Base-by-base conservation (phyloP, 2,113 vertebrate species). In the Lynx canadensis region DNA sequence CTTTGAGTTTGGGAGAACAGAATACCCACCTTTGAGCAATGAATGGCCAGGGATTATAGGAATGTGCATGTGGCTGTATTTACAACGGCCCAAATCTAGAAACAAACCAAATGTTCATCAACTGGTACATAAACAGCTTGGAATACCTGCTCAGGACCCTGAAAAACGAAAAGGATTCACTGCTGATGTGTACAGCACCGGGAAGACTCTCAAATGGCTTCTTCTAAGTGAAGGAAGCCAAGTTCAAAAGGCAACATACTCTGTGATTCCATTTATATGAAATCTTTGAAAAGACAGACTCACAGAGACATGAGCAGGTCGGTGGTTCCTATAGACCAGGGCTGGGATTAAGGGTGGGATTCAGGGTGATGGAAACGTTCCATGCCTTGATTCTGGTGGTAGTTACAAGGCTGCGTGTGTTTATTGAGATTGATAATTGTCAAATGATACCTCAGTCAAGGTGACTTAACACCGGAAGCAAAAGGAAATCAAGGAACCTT, bases 151-250 rank as follows among this genome's bases (percentile, higher is more conserved):
- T 0, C 8, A 4, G 2, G 23, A 19, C 19, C 12, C 25, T 21
- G 14, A 2, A 27, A 48, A 18, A 38, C 4, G 16, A 19, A 50
- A 29, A 5, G 7, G 73, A 2, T 0, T 19, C 25, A 9, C 14
- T 1, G 0, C 5, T 5, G 29, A 14, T 0, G 2, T 7, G 0
- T 8, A 3, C 0, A 7, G 3, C 23, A 12, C 29, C 0, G 0
- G 4, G 21, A 23, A 29, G 36, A 38, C 7, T 0, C 11, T 27
- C 31, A 33, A 8, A 7, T 8, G 29, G 8, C 3, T 9, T 11
- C 19, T 23, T 65, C 41, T 2, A 41, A 23, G 50, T 8, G n/a
- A 55, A n/a, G 33, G 60, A 86, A 50, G 74, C 16, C 68, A 60
- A 16, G 11, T 21, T 50, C 38, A 4, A 33, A 60, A 81, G 65